These are phyloP conservation scores for Archips xylosteana DNA, from an alignment of 2,888 invertebrate species.

Conservation along the genomic window DNA sequence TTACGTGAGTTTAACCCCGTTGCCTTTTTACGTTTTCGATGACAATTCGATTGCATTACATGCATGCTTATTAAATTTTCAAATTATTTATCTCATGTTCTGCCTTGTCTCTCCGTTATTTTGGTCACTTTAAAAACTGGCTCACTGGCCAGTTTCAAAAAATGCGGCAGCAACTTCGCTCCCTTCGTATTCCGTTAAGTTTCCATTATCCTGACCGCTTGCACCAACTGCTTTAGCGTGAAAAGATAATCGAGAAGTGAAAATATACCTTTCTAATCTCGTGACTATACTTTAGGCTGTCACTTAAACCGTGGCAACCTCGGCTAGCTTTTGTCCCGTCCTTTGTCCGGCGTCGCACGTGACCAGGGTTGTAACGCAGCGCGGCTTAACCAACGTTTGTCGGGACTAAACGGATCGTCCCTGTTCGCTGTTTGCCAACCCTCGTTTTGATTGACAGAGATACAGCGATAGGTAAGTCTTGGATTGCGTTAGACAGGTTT, in stretches of 20 bases:
- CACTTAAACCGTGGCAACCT: slow-evolving; percentile 38
- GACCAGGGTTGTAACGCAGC: slow-evolving; percentile 69
- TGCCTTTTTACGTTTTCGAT: no score
- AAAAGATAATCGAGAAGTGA: slow-evolving; percentile 19
- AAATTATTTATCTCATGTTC: no score
- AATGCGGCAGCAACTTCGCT: neutral
- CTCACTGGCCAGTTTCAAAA: neutral
- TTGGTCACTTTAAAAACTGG: no score
- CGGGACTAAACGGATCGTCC: slow-evolving; percentile 56
- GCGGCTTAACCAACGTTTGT: slow-evolving; percentile 67
- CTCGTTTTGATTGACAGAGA: slow-evolving; percentile 73
- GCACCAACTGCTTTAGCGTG: neutral
- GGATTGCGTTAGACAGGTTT: neutral
- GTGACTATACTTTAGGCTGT: slow-evolving; percentile 40
- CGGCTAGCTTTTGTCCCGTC: slow-evolving; percentile 46
- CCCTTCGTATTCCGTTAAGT: neutral
- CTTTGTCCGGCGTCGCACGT: slow-evolving; percentile 76
- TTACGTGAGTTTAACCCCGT: no score
- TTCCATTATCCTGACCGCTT: neutral
- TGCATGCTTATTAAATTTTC: no score
- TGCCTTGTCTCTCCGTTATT: no score
- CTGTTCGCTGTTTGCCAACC: slow-evolving; percentile 47
- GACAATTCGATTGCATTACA: no score
- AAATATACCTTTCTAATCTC: slow-evolving; percentile 35
- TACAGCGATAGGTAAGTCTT: slow-evolving; percentile 49